These are phyloP conservation scores for Ectropis crepuscularia DNA, from an alignment of 2,888 invertebrate species.

Conservation along the genomic window DNA sequence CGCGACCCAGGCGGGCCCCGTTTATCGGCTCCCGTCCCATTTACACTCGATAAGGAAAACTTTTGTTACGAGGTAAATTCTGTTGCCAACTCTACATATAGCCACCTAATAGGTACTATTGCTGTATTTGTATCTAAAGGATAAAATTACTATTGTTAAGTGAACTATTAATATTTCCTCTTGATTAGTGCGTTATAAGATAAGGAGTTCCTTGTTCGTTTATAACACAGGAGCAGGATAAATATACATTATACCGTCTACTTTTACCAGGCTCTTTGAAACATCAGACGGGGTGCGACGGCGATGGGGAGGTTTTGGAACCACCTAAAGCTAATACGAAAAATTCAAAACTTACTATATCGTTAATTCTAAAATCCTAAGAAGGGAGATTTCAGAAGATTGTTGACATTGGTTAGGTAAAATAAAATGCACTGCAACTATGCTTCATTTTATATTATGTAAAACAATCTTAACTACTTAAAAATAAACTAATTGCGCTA, in stretches of 20 bases:
- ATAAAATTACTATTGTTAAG: conserved; percentile 4
- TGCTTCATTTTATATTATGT: conserved; percentile 54
- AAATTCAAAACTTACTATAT: too few relatives aligned
- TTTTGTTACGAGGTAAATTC: conserved; percentile 59
- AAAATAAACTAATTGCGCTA: conserved; percentile 43
- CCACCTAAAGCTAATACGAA: too few relatives aligned
- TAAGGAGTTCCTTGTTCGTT: too few relatives aligned
- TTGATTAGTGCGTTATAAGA: too few relatives aligned
- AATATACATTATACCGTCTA: too few relatives aligned
- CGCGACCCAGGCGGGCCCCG: conserved; percentile 54
- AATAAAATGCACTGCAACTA: conserved; percentile 47
- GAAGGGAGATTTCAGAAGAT: too few relatives aligned
- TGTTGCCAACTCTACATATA: conserved; percentile 31
- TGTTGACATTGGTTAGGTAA: not conserved
- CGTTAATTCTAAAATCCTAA: too few relatives aligned
- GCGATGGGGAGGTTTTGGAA: too few relatives aligned
- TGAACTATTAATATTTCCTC: not conserved
- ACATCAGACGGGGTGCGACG: too few relatives aligned
- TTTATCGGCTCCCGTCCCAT: conserved; percentile 62
- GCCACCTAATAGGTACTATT: conserved; percentile 8
- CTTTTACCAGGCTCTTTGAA: too few relatives aligned
- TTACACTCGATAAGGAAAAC: conserved; percentile 60
- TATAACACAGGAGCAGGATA: too few relatives aligned
- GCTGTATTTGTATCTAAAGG: conserved; percentile 17
- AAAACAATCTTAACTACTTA: conserved; percentile 47